Evolutionary conservation across 2,113 vertebrate species (phyloP).

Genomic region (Siniperca knerii): DNA sequence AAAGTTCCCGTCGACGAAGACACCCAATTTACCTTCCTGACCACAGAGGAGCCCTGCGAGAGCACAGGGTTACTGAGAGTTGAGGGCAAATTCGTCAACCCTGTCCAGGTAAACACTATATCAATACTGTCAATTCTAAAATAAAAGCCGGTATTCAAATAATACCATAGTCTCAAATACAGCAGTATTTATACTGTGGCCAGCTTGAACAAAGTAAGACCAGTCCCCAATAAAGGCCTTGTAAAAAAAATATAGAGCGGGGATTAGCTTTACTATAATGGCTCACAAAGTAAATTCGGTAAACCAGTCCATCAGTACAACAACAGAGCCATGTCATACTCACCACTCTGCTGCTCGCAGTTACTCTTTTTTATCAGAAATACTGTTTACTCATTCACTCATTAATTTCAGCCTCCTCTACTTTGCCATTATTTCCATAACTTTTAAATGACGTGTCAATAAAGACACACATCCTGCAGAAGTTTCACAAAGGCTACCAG

Average conservation of each 20-base stretch:
- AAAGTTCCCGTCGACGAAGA: conserved; percentile 89
- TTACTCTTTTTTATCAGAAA: not conserved
- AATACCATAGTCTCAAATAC: not conserved
- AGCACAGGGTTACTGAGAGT: conserved; percentile 90
- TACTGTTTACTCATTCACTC: not conserved
- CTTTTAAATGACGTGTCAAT: too few relatives aligned
- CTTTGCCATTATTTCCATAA: not conserved
- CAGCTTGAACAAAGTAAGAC: not conserved
- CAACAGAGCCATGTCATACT: too few relatives aligned
- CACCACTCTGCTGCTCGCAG: too few relatives aligned
- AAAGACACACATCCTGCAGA: not conserved
- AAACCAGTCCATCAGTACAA: too few relatives aligned
- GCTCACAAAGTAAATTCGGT: too few relatives aligned
- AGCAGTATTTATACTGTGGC: not conserved
- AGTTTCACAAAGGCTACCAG: not conserved
- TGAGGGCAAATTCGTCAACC: conserved; percentile 93
- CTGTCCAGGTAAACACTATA: conserved; percentile 89
- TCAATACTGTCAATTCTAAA: not conserved
- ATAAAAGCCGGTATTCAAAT: not conserved
- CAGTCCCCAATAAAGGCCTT: not conserved
- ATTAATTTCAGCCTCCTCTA: not conserved
- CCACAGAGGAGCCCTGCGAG: conserved; percentile 85
- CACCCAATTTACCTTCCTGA: conserved; percentile 83
- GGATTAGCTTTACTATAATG: not conserved
- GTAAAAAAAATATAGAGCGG: not conserved